Conservation (phyloP, 2,113 vertebrate genomes). For the Xyrauchen texanus region DNA sequence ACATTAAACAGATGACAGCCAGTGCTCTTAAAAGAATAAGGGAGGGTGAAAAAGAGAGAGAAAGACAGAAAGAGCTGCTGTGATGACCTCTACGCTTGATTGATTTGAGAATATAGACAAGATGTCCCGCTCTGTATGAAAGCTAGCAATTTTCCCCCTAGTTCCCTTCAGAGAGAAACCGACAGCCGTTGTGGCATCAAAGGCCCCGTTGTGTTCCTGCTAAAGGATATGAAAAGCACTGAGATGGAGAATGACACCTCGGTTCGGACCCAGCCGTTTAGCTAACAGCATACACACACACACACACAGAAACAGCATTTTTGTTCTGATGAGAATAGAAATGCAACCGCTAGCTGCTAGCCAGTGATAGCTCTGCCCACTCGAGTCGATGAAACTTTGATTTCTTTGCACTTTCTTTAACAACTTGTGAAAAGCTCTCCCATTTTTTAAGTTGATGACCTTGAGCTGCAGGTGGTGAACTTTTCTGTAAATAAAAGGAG, state of each 20-base stretch:
- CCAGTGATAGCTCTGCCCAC: constrained; percentile 1
- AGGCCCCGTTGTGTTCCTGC: constrained; percentile 61
- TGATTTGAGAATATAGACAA: constrained; percentile 78
- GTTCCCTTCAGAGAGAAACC: constrained; percentile 63
- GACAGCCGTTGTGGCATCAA: constrained; percentile 60
- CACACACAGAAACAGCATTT: not conserved
- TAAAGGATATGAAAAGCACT: constrained; percentile 60
- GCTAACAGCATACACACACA: constrained; percentile 20
- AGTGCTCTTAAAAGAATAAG: constrained; percentile 62
- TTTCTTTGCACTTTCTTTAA: constrained; percentile 11
- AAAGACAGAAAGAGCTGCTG: constrained; percentile 60
- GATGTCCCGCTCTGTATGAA: constrained; percentile 70
- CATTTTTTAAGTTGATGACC: constrained; percentile 6
- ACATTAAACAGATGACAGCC: constrained; percentile 64
- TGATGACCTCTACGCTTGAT: constrained; percentile 75
- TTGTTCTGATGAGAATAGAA: not conserved
- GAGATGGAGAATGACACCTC: constrained; percentile 63
- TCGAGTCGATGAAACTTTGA: constrained; percentile 16
- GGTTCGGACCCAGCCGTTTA: constrained; percentile 54
- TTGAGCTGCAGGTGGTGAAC: not conserved
- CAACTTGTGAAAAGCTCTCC: constrained; percentile 1
- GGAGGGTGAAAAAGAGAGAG: constrained; percentile 44
- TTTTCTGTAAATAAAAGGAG: not conserved
- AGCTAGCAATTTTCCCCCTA: constrained; percentile 75
- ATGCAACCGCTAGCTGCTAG: not conserved